These are phyloP conservation scores for Agrochola lota DNA, from an alignment of 2,888 invertebrate species.

Conservation along the genomic window DNA sequence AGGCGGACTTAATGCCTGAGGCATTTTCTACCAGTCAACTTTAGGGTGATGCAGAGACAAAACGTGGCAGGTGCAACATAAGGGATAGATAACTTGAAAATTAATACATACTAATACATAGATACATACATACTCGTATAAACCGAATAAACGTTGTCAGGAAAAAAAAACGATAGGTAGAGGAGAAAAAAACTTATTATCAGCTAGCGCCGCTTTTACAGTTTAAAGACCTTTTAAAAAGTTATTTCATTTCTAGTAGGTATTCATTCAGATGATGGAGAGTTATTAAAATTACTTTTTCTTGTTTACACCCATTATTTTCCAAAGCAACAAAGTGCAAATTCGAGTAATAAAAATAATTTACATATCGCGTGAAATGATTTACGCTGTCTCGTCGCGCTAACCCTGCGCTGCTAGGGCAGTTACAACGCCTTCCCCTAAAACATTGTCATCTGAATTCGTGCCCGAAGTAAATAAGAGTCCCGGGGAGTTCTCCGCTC, in stretches of 20 bases:
- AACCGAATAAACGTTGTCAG: too few relatives aligned
- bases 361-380: slow-evolving; percentile 64
- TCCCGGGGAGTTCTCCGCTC: slow-evolving; percentile 87
- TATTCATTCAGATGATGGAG: slow-evolving; percentile 44
- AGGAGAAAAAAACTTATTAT: too few relatives aligned
- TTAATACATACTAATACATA: too few relatives aligned
- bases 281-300: slow-evolving; percentile 55
- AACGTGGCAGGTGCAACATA: too few relatives aligned
- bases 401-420: slow-evolving; percentile 85
- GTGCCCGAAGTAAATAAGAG: slow-evolving; percentile 90
- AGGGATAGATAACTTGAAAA: too few relatives aligned
- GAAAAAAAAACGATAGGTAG: too few relatives aligned
- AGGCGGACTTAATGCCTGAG: too few relatives aligned
- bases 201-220: not conserved
- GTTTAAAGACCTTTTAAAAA: not conserved
- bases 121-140: too few relatives aligned
- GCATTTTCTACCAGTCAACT: too few relatives aligned
- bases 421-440: slow-evolving; percentile 90
- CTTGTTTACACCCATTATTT: slow-evolving; percentile 54
- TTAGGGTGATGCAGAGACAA: too few relatives aligned
- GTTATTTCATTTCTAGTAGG: slow-evolving; percentile 5
- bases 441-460: slow-evolving; percentile 91
- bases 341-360: slow-evolving; percentile 66
- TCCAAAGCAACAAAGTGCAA: slow-evolving; percentile 58
- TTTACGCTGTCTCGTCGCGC: slow-evolving; percentile 68